phyloP scores from a whole-genome alignment of 2,888 invertebrate genomes.

The Sycophila texana region DNA sequence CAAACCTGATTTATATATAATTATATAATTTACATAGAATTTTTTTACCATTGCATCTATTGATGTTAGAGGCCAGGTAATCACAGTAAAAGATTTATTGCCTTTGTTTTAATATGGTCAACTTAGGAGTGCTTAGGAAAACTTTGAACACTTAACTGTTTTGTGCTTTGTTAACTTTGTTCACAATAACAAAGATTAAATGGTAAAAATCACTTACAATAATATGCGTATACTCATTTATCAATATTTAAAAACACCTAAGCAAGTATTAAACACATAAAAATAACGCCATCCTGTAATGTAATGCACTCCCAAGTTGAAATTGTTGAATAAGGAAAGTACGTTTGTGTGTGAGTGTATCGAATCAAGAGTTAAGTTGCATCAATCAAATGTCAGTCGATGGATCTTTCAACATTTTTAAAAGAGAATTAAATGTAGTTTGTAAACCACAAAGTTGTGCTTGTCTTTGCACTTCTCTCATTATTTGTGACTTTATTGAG shows the following conservation, averaged over 20 bases:
- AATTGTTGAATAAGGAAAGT: constrained; percentile 31
- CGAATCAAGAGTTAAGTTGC: constrained; percentile 33
- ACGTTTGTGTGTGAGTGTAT: constrained; percentile 36
- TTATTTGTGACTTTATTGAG: constrained; percentile 64
- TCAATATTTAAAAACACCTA: constrained; percentile 52
- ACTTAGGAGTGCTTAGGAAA: constrained; percentile 45
- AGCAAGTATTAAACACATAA: constrained; percentile 50
- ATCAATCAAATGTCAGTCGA: constrained; percentile 6
- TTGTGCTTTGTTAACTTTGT: constrained; percentile 44
- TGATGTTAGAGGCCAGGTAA: constrained; percentile 53
- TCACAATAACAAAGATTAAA: constrained; percentile 26
- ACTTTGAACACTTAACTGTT: constrained; percentile 34
- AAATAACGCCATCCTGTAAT: constrained; percentile 32
- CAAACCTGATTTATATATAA: constrained; percentile 41
- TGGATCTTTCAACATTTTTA: constrained; percentile 23
- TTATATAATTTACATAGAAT: constrained; percentile 47
- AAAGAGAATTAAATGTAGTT: constrained; percentile 44
- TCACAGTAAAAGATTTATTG: constrained; percentile 57
- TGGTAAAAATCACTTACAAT: constrained; percentile 47
- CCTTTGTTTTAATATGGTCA: constrained; percentile 42
- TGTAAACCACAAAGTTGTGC: constrained; percentile 63
- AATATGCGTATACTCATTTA: constrained; percentile 43
- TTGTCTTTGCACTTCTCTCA: constrained; percentile 55
- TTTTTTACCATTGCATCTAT: constrained; percentile 33
- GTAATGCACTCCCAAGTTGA: constrained; percentile 49